Percentiles rank a stretch among this genome's conserved stretches.
These are phyloP conservation scores for Merodon equestris DNA, from an alignment of 2,888 invertebrate species.

Conservation along the genomic window DNA sequence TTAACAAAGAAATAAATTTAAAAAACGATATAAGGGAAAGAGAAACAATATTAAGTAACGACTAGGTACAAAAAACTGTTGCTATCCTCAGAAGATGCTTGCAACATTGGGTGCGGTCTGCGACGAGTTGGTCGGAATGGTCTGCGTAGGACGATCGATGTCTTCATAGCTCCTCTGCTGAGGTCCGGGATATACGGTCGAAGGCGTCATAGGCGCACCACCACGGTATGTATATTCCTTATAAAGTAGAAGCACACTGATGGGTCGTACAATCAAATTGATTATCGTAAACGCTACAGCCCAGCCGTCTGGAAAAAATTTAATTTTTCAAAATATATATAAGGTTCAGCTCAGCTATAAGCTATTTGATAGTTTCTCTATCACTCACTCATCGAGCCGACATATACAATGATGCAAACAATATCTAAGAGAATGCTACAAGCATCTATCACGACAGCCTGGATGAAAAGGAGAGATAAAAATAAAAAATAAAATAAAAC, in stretches of 20 bases:
- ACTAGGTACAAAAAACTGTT: conserved; percentile 54
- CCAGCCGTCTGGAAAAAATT: conserved; percentile 76
- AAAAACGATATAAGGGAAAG: conserved; percentile 23
- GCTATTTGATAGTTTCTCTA: background rate
- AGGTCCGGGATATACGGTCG: conserved; percentile 76
- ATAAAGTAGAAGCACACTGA: conserved; percentile 76
- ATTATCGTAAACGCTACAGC: conserved; percentile 77
- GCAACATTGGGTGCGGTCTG: conserved; percentile 76
- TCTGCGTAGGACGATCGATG: conserved; percentile 77
- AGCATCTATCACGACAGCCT: conserved; percentile 78
- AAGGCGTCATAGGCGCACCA: conserved; percentile 73
- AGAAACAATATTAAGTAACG: conserved; percentile 55
- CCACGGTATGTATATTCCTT: conserved; percentile 77
- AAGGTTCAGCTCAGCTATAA: background rate
- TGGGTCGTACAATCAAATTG: conserved; percentile 76
- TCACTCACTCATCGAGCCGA: conserved; percentile 77
- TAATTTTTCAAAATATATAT: conserved; percentile 31
- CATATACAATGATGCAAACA: conserved; percentile 75
- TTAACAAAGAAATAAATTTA: conserved; percentile 22
- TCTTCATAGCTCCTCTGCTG: conserved; percentile 78
- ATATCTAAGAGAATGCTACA: conserved; percentile 78
- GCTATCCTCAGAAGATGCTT: conserved; percentile 75
- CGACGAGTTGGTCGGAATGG: conserved; percentile 75
- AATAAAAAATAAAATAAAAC: conserved; percentile 31
- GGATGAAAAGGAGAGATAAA: conserved; percentile 70